These are phyloP conservation scores for Vannuccia rotundouncinata DNA, from an alignment of 2,888 invertebrate species.

Conservation along the genomic window DNA sequence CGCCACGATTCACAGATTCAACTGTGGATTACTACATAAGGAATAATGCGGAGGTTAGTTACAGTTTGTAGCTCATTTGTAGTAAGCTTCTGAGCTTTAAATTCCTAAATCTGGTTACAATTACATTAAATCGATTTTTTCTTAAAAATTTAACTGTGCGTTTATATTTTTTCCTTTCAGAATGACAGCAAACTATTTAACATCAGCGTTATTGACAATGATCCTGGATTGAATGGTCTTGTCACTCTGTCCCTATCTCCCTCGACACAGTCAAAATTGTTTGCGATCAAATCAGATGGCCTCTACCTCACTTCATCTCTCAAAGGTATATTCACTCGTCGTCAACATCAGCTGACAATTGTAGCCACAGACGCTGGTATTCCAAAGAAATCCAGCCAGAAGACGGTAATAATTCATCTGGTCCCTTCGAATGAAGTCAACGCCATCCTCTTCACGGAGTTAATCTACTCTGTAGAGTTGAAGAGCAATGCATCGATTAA, in stretches of 20 bases:
- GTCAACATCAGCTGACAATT: not conserved
- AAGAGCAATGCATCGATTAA: not conserved
- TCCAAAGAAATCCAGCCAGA: not conserved
- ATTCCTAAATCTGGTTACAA: too few species aligned
- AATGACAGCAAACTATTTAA: constrained; percentile 59
- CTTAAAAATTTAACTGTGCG: not conserved
- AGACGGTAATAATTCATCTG: not conserved
- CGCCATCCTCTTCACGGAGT: not conserved
- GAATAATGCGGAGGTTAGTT: not conserved
- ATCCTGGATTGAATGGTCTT: constrained; percentile 81
- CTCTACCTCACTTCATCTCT: not conserved
- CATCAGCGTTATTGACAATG: constrained; percentile 75
- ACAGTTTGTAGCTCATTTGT: not conserved
- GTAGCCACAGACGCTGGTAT: not conserved
- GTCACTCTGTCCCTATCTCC: constrained; percentile 56
- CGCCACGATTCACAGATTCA: not conserved
- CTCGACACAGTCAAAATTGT: too few species aligned
- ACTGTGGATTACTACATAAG: not conserved
- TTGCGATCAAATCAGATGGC: not conserved
- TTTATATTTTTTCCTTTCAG: not conserved
- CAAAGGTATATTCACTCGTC: not conserved
- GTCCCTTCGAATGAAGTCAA: not conserved
- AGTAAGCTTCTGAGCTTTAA: not conserved
- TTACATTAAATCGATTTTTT: not conserved
- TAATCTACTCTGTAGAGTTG: not conserved